phyloP scores from a whole-genome alignment of 2,797 vertebrate genomes.

The Sparidentex hasta region DNA sequence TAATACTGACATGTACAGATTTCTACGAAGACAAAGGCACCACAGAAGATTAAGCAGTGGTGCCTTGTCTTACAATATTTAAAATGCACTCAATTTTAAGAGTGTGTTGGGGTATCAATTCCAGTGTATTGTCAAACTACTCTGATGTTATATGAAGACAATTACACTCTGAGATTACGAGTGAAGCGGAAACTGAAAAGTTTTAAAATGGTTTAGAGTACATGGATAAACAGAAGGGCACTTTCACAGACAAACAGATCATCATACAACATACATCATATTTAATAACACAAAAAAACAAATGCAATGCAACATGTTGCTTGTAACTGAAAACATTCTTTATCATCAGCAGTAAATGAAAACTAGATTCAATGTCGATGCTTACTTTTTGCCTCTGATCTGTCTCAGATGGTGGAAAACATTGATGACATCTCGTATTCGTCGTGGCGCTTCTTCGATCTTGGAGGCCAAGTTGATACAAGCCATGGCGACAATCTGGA shows the following conservation, averaged over 20 bases:
- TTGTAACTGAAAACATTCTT: not conserved
- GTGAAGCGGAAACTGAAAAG: conserved; percentile 87
- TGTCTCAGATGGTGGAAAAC: conserved; percentile 97
- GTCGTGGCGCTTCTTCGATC: conserved; percentile 97
- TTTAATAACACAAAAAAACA: conserved; percentile 22
- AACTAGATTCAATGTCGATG: conserved; percentile 19
- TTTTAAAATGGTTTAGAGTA: conserved; percentile 87
- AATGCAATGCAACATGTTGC: conserved; percentile 27
- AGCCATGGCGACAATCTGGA: conserved; percentile 99
- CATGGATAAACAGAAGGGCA: conserved; percentile 85
- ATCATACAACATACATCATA: conserved; percentile 52
- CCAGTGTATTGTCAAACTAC: conserved; percentile 60
- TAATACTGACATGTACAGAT: conserved; percentile 70
- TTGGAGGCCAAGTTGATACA: conserved; percentile 99
- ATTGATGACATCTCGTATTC: conserved; percentile 98
- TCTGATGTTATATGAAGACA: conserved; percentile 71
- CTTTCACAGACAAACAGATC: conserved; percentile 77
- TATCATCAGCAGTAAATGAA: not conserved
- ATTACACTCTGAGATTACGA: conserved; percentile 83
- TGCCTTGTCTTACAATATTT: conserved; percentile 65
- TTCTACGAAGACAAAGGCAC: conserved; percentile 77
- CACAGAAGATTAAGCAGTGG: conserved; percentile 31
- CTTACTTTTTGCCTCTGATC: conserved; percentile 98
- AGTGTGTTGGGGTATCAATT: conserved; percentile 47
- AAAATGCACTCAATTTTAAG: conserved; percentile 36